These are phyloP conservation scores for Ctenopoma multispine DNA, from an alignment of 2,797 vertebrate genomes.

Conservation along the genomic window DNA sequence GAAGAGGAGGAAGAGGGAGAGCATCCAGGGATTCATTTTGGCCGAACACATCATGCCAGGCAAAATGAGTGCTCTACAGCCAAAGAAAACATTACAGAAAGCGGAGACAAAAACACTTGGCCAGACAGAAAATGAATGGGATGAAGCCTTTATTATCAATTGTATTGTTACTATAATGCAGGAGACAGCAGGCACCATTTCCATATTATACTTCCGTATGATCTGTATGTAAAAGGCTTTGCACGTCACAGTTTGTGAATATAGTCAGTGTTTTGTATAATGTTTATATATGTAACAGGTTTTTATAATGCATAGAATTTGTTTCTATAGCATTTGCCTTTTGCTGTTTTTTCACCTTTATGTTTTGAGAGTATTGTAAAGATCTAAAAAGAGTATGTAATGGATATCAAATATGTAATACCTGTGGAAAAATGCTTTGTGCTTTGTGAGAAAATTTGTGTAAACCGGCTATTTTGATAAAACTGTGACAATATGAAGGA, in stretches of 20 bases:
- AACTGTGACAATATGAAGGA: constrained; percentile 1
- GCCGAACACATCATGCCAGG: constrained; percentile 26
- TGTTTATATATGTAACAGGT: background rate
- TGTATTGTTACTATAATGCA: background rate
- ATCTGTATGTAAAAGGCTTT: background rate
- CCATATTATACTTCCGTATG: background rate
- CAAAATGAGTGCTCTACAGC: constrained; percentile 32
- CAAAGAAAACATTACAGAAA: constrained; percentile 44
- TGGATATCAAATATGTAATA: constrained; percentile 2
- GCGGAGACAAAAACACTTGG: constrained; percentile 31
- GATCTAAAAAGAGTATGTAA: too few relatives aligned
- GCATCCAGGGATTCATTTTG: constrained; percentile 36
- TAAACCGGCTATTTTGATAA: constrained; percentile 9
- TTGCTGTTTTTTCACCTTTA: too few relatives aligned
- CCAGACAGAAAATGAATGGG: constrained; percentile 38
- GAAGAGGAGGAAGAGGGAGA: constrained; percentile 42
- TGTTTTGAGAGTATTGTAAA: background rate
- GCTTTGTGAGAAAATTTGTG: background rate
- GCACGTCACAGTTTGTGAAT: background rate
- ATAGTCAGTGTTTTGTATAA: background rate
- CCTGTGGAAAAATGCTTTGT: background rate
- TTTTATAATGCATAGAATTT: background rate
- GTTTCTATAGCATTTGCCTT: background rate
- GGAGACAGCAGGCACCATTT: background rate
- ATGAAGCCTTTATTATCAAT: constrained; percentile 4